Evolutionary conservation across 23 tunicate species (phyloP).

Genomic region (Trididemnum nubilum): DNA sequence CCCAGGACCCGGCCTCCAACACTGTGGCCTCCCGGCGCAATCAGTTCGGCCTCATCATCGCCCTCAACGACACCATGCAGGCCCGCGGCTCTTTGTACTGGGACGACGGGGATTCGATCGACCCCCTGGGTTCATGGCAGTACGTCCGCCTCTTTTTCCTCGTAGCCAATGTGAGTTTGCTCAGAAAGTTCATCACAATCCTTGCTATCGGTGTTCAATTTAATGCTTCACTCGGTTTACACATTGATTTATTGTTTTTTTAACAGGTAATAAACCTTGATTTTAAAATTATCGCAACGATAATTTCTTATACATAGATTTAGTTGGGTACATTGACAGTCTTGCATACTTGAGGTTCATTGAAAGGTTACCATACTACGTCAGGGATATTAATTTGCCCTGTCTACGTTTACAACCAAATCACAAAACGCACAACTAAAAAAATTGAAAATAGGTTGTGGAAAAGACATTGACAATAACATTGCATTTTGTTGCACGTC

Average conservation of each 20-base stretch:
- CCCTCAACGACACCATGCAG: conserved; percentile 60
- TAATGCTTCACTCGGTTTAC: not conserved
- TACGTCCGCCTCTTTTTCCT: conserved; percentile 61
- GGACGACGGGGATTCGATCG: conserved; percentile 83
- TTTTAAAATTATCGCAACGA: no score
- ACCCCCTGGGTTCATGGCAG: conserved; percentile 51
- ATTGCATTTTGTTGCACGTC: no score
- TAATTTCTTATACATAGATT: no score
- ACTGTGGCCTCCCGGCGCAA: conserved; percentile 75
- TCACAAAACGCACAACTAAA: no score
- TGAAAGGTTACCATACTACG: no score
- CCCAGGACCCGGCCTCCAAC: conserved; percentile 84
- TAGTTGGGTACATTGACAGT: no score
- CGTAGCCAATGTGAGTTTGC: conserved; percentile 58
- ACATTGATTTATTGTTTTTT: not conserved
- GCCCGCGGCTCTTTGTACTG: conserved; percentile 90
- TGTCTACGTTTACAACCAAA: no score
- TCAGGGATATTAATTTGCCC: no score
- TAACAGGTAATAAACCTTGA: not conserved
- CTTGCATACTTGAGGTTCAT: no score
- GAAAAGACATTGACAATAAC: no score
- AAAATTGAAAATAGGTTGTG: no score
- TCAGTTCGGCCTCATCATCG: conserved; percentile 92
- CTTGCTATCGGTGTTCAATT: not conserved
- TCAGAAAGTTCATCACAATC: no score